These are phyloP conservation scores for Rutpela maculata DNA, from an alignment of 2,888 invertebrate species.

Conservation along the genomic window DNA sequence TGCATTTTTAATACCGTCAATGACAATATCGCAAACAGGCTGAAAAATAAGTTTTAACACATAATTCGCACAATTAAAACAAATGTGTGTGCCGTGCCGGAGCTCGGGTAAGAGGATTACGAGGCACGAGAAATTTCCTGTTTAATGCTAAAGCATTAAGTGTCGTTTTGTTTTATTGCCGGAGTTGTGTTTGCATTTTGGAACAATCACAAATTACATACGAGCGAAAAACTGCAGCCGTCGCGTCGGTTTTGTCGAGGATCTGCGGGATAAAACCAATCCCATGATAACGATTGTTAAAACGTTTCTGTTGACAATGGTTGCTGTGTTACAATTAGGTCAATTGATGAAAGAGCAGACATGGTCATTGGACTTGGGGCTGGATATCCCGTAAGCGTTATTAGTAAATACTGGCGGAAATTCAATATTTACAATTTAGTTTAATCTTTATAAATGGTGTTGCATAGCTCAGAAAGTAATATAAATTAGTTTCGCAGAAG, in stretches of 20 bases:
- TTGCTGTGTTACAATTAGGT: constrained; percentile 4
- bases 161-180: background rate
- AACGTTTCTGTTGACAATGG: constrained; percentile 15
- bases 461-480: background rate
- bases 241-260: background rate
- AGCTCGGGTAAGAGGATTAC: background rate
- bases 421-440: constrained; percentile 7
- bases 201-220: background rate
- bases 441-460: constrained; percentile 1
- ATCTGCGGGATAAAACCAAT: background rate
- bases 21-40: background rate
- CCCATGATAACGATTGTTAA: constrained; percentile 14
- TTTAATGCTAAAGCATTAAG: background rate
- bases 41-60: background rate
- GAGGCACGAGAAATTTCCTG: background rate
- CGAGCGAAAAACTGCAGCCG: background rate
- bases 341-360: constrained; percentile 7
- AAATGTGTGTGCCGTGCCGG: background rate
- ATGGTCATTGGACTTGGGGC: background rate
- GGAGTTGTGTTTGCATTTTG: constrained; percentile 7
- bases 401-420: background rate
- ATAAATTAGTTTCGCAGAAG: background rate
- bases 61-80: background rate
- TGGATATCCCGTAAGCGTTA: background rate
- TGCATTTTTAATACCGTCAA: too few relatives aligned